phyloP scores from a whole-genome alignment of 2,888 invertebrate genomes.

The Diarsia dahlii region DNA sequence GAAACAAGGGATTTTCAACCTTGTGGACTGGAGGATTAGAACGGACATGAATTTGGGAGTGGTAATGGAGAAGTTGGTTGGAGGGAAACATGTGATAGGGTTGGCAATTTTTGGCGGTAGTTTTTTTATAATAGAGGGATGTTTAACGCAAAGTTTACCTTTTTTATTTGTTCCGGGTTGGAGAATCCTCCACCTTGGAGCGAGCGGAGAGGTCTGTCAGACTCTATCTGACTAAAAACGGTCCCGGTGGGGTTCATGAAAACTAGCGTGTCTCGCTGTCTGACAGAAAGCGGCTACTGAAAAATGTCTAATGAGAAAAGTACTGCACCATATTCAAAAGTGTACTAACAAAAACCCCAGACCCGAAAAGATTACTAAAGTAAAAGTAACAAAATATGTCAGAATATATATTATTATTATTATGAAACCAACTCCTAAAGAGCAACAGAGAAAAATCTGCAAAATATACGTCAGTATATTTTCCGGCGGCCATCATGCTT shows the following conservation, averaged over 20 bases:
- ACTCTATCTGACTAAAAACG: no score
- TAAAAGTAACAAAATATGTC: no score
- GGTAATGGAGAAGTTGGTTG: not conserved
- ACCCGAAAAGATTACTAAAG: no score
- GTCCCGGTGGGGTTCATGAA: no score
- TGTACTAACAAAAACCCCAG: not conserved
- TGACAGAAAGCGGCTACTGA: not conserved
- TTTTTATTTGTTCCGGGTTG: no score
- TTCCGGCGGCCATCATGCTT: conserved; percentile 39
- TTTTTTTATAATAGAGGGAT: not conserved
- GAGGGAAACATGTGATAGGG: conserved; percentile 49
- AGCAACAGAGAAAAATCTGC: not conserved
- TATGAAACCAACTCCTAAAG: conserved; percentile 3
- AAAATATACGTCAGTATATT: conserved; percentile 27
- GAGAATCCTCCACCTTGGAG: no score
- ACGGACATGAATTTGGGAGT: conserved; percentile 10
- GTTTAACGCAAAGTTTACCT: not conserved
- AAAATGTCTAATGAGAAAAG: not conserved
- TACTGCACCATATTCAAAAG: not conserved
- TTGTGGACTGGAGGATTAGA: conserved; percentile 5
- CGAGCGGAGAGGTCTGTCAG: no score
- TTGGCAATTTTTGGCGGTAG: conserved; percentile 31
- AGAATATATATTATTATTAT: not conserved
- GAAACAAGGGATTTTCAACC: conserved; percentile 21
- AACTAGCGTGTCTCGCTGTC: no score